phyloP scores from a whole-genome alignment of 2,797 vertebrate genomes.

The Microcaecilia unicolor region DNA sequence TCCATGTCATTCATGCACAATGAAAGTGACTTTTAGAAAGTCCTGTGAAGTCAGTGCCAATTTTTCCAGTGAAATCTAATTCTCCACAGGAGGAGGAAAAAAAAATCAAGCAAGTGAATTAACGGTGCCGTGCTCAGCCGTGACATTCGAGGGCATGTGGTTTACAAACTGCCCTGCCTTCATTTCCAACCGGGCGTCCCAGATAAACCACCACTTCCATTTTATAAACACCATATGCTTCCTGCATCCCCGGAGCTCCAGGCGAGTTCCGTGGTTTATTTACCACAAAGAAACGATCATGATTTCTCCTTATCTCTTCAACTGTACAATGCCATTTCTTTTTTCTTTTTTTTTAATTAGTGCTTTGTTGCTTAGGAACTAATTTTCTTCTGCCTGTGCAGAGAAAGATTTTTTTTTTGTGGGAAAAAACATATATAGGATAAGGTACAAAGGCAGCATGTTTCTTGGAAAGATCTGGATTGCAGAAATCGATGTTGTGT shows the following conservation, averaged over 20 bases:
- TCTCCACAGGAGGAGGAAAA: conserved; percentile 19
- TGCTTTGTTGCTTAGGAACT: neutral
- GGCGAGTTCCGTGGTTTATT: conserved; percentile 10
- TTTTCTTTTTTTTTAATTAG: conserved; percentile 6
- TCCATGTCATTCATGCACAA: conserved; percentile 16
- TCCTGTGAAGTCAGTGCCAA: conserved; percentile 17
- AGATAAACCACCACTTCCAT: conserved; percentile 6
- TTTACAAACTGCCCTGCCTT: neutral
- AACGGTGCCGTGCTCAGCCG: conserved; percentile 4
- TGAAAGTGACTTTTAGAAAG: conserved; percentile 14
- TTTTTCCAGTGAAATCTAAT: conserved; percentile 23
- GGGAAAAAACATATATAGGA: neutral
- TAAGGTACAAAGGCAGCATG: neutral
- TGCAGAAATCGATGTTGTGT: neutral
- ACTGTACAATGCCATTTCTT: conserved; percentile 13
- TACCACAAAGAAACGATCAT: neutral
- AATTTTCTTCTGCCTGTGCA: conserved; percentile 4
- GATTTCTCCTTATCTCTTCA: neutral
- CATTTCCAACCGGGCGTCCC: conserved; percentile 1
- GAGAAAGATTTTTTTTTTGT: neutral
- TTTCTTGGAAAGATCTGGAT: neutral
- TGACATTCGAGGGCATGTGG: conserved; percentile 8
- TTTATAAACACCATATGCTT: neutral
- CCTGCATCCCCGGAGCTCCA: conserved; percentile 7
- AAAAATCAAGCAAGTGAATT: conserved; percentile 18